Base-by-base conservation (phyloP, 2,888 invertebrate genomes). In the Harpalus rubripes region DNA sequence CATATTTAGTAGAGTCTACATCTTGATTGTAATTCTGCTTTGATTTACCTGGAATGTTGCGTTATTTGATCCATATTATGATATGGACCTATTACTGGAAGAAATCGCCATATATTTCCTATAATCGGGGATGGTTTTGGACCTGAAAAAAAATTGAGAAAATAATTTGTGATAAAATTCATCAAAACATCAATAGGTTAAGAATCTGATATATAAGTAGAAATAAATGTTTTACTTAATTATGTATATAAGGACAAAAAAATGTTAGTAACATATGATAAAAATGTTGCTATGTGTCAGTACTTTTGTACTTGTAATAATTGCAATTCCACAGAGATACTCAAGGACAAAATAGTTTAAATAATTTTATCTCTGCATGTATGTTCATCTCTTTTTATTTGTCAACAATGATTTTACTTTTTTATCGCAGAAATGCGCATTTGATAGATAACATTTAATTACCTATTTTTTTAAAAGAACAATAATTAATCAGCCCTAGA, bases 121-220 rank as follows among this genome's bases (percentile, higher is more conserved):
- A 88, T 78, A 22, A 89, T 39, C 0, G 90, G 90, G n/a, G 88
- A n/a, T 1, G 89, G 88, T 86, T 88, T 89, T 7, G 89, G 89
- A 1, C 90, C 86, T 86, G 81, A 7, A 56, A 82, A 72, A 74
- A 76, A 61, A 10, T 1, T 22, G 18, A 63, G 18, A 18, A 18
- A 32, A 32, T 4, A 5, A 4, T 32, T 32, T 32, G 5, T 6
- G 32, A 5, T 0, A 4, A 32, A 32, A 32, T 32, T 32, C 32
- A 32, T 4, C 32, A 32, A 32, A 32, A 5, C 32, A 32, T 32
- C 5, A 32, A 32, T 32, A 32, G 5, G 32, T 32, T 32, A 6
- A 32, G 32, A 32, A 32, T 5, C 5, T 32, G 32, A 32, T 32
- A 4, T 4, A 5, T 32, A 32, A 32, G 32, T 32, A 3, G 32